These are phyloP conservation scores for Penaeus vannamei DNA, from an alignment of 1,140 invertebrate species.

Conservation along the genomic window DNA sequence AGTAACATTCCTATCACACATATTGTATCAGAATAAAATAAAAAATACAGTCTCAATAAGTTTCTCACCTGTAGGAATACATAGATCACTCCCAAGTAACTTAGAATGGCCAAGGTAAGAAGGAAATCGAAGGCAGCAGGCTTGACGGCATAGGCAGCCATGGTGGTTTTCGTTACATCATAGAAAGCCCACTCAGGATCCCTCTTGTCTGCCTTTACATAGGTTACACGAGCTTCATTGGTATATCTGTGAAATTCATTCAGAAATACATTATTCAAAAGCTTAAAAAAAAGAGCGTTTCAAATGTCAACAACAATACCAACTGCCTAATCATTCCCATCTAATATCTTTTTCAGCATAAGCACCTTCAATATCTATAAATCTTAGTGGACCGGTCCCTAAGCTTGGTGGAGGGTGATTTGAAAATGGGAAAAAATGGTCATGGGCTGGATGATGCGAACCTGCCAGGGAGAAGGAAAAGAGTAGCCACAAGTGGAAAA, in stretches of 20 bases:
- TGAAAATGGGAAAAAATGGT: no score
- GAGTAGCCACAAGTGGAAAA: no score
- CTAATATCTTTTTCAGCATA: no score
- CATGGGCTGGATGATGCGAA: no score
- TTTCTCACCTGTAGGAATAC: slow-evolving; percentile 78
- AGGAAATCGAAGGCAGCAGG: slow-evolving; percentile 98
- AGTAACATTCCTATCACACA: background rate
- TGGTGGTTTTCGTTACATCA: slow-evolving; percentile 81
- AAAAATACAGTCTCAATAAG: background rate
- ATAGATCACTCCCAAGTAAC: slow-evolving; percentile 88
- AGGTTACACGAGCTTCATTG: slow-evolving; percentile 81
- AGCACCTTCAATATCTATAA: background rate
- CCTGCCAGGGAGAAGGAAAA: no score
- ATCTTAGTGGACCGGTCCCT: no score
- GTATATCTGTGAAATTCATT: slow-evolving; percentile 77
- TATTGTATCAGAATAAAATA: background rate
- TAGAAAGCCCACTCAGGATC: slow-evolving; percentile 96
- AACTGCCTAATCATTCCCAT: no score
- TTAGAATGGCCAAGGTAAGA: slow-evolving; percentile 86
- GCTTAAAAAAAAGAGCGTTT: no score
- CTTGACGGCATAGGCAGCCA: slow-evolving; percentile 96
- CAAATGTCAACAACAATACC: no score
- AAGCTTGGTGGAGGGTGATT: no score
- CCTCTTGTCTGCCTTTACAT: slow-evolving; percentile 81
- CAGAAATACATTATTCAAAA: slow-evolving; percentile 35